Evolutionary conservation across 1,140 invertebrate species (phyloP), one percentile per base, ranked within the genome.

Genomic region (Araneus ventricosus): DNA sequence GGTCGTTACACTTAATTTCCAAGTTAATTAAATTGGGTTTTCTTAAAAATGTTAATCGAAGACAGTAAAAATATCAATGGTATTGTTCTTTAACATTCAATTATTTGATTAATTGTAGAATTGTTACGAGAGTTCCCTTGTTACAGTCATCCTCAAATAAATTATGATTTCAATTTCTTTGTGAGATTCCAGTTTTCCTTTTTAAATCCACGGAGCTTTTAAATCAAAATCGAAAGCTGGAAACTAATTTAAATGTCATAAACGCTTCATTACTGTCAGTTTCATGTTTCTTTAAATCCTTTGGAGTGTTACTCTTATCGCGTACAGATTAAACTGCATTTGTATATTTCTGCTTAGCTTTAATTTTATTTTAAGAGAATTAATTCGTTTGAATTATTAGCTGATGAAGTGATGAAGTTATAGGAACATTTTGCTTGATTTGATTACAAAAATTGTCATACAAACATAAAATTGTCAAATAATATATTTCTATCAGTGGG

Each of bases 21-120:
- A 37, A 10, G 27, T 75, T 75, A 75, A 75, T 75, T 75, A 75
- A 75, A 75, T 75, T 37, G 30, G 22, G 8, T 30, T 20, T 75
- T 37, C 70, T 75, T 37, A 37, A 75, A 75, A 75, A 37, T 37
- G 70, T 75, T 75, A 75, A 75, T 75, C 30, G 70, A 75, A 37
- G 30, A 34, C 34, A 37, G 14, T 17, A 70, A 5, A 75, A 75
- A 75, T 75, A 75, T 75, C 70, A 75, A 34, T 37, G 14, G 3
- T 37, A 75, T 75, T 37, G 34, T 34, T 75, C 70, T 75, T 75
- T 37, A 20, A 14, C 34, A 37, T 75, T 22, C 34, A 75, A 63
- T 75, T 37, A 75, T 75, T 75, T 75, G 14, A 75, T 34, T 75
- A 75, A 37, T 34, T 27, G 1, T 8, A 5, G 70, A 75, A 34